phyloP scores from a whole-genome alignment of 2,797 vertebrate genomes.

The Silurus aristotelis region DNA sequence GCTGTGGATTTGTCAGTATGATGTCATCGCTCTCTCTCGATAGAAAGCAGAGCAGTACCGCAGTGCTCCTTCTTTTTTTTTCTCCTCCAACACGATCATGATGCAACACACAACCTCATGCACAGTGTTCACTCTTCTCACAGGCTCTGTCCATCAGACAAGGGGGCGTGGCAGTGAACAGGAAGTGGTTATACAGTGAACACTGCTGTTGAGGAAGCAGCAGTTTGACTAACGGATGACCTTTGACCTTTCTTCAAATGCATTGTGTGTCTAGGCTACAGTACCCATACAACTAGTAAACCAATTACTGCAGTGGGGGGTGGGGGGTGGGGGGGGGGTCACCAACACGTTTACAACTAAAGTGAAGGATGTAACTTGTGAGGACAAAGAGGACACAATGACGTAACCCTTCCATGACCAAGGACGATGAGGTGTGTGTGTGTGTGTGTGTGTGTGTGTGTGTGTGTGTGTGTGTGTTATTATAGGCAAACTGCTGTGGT shows the following conservation, averaged over 20 bases:
- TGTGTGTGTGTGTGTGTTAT: not conserved
- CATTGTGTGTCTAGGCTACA: not conserved
- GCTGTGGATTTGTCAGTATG: constrained; percentile 29
- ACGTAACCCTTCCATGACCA: not conserved
- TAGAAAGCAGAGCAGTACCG: constrained; percentile 39
- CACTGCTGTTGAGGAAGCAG: no score
- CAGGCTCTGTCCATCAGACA: not conserved
- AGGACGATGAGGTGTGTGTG: constrained; percentile 2
- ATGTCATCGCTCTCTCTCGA: constrained; percentile 44
- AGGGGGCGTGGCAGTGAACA: not conserved
- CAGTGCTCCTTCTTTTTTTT: constrained; percentile 23
- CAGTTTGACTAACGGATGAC: not conserved
- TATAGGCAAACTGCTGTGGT: not conserved
- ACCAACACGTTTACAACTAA: not conserved
- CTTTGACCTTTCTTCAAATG: not conserved
- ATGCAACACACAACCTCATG: not conserved
- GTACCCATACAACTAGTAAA: no score
- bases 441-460: not conserved
- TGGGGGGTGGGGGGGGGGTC: not conserved
- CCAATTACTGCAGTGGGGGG: no score
- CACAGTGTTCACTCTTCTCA: not conserved
- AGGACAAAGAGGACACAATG: not conserved
- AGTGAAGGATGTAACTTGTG: not conserved
- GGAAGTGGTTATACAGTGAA: not conserved
- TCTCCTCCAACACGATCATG: constrained; percentile 10